A percentile compares a stretch with the other conserved stretches of the same genome.
phyloP scores from a whole-genome alignment of 2,113 vertebrate species.

The Tympanuchus pallidicinctus region DNA sequence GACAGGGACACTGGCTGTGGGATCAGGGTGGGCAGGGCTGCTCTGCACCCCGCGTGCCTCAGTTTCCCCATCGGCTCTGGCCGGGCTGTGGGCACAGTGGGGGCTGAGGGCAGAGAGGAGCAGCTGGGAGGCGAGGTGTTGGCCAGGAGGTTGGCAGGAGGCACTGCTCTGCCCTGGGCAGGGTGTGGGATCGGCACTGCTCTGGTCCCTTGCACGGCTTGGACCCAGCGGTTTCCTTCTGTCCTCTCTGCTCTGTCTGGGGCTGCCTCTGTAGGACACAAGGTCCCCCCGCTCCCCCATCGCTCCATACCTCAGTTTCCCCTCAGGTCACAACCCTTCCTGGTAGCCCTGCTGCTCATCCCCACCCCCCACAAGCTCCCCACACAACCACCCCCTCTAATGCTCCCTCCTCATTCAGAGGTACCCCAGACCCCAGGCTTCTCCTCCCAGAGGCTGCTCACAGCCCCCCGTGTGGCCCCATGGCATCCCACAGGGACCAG shows the following conservation, averaged over 20 bases:
- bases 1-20: background rate
- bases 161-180: background rate
- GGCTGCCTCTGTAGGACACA: background rate
- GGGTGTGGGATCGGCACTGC: rapidly evolving
- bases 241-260: background rate
- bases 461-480: rapidly evolving
- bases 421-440: background rate
- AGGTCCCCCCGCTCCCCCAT: background rate
- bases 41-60: background rate
- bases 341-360: background rate
- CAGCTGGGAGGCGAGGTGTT: rapidly evolving
- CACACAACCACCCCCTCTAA: background rate
- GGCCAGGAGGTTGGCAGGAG: background rate
- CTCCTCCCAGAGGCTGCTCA: rapidly evolving
- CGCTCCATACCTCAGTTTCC: background rate
- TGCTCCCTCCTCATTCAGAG: background rate
- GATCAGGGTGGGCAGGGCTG: background rate
- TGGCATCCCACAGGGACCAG: background rate
- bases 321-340: background rate
- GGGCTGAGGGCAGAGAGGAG: background rate
- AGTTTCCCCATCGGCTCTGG: background rate
- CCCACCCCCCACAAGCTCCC: background rate
- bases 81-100: background rate
- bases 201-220: background rate
- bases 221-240: background rate